Conservation (phyloP, 2,113 vertebrate species). For the Agelaius tricolor region DNA sequence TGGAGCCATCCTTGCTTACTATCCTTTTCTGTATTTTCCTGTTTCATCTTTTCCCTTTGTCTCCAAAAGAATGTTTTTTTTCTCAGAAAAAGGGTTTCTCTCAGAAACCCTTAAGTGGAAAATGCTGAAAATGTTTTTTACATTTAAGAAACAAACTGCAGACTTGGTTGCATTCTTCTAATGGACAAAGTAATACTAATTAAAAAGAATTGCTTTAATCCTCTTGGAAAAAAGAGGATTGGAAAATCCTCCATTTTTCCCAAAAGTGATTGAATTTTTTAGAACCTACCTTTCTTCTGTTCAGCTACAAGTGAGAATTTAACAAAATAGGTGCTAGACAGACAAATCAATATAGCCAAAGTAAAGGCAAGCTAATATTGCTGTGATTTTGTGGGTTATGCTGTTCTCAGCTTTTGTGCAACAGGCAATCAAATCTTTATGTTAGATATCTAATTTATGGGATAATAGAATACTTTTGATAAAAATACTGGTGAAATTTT, state of each 20-base stretch:
- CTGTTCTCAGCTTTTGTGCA: background rate
- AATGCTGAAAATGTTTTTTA: background rate
- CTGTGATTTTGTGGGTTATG: background rate
- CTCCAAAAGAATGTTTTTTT: background rate
- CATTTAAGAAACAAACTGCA: background rate
- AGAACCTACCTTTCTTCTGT: background rate
- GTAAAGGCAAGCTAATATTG: background rate
- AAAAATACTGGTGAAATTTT: background rate
- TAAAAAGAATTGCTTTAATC: background rate
- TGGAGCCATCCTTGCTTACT: background rate
- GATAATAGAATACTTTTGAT: background rate
- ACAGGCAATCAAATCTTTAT: background rate
- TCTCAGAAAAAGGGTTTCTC: background rate
- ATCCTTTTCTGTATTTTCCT: background rate
- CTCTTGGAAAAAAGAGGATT: background rate
- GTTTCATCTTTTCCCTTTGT: background rate
- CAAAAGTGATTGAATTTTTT: background rate
- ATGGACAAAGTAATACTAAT: background rate
- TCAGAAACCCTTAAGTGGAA: background rate
- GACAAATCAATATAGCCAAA: background rate
- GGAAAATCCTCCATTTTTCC: background rate
- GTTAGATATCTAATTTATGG: background rate
- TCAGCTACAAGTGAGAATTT: background rate
- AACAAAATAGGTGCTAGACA: background rate
- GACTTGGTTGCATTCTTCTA: background rate